Conservation (phyloP, 92 coral and sea anemone genomes). For the Ricordea florida region DNA sequence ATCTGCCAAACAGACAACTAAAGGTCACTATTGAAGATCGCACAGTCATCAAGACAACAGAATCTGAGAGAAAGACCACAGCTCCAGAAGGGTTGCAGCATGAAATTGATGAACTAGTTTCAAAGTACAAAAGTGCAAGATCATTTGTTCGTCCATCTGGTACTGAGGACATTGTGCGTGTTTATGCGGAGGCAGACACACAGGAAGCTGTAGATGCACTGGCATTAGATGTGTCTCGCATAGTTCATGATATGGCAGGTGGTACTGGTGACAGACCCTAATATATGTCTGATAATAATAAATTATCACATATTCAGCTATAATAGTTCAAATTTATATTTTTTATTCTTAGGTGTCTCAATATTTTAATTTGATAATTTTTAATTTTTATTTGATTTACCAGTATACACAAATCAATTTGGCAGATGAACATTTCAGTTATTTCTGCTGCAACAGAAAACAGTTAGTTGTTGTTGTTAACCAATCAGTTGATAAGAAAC, state of each 20-base stretch:
- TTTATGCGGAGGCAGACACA: conserved; percentile 90
- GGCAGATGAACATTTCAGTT: too few relatives aligned
- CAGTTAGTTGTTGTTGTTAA: too few relatives aligned
- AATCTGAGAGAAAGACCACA: conserved; percentile 78
- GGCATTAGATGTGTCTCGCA: conserved; percentile 80
- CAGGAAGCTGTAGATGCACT: conserved; percentile 85
- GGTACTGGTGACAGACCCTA: conserved; percentile 92
- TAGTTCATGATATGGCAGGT: conserved; percentile 90
- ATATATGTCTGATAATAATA: not conserved
- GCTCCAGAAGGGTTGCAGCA: conserved; percentile 88
- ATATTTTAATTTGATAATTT: too few relatives aligned
- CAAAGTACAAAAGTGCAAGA: conserved; percentile 67
- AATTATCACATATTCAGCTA: too few relatives aligned
- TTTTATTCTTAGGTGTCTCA: too few relatives aligned
- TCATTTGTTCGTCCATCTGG: conserved; percentile 99
- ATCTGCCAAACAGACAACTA: conserved; percentile 86
- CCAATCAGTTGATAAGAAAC: too few relatives aligned
- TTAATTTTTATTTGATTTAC: too few relatives aligned
- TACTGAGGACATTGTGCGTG: conserved; percentile 98
- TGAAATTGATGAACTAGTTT: conserved; percentile 78
- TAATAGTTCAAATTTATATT: not conserved
- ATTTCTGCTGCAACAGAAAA: too few relatives aligned
- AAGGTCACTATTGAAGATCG: conserved; percentile 93
- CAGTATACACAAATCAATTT: too few relatives aligned
- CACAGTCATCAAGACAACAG: conserved; percentile 84